Base-by-base conservation (phyloP, 2,888 invertebrate species). In the Minunthozetes semirufus region DNA sequence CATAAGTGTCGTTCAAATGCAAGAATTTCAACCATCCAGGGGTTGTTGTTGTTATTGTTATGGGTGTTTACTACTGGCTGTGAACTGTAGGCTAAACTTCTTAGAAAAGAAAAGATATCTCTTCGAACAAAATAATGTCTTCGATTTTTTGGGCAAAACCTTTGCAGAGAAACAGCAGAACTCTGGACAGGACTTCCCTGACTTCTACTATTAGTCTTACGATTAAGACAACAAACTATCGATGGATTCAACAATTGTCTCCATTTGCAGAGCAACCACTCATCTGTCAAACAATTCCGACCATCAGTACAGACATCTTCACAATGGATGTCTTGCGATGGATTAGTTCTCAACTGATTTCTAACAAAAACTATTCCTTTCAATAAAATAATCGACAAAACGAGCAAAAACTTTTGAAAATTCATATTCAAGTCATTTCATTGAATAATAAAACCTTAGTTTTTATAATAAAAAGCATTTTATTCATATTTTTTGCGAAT, bases 231-330 rank as follows among this genome's bases (percentile, higher is more conserved):
- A 33, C 61, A 61, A 33, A 61, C 9, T 2, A 33, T 61, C 9
- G 6, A 3, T 3, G 61, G 33, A 61, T 29, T 33, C 15, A 33
- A 61, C 3, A 17, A 15, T 9, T 61, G 61, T 29, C 33, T 29
- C 61, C 29, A 61, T 61, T 33, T 29, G 33, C 61, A 61, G 61
- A 33, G 17, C 1, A 61, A 33, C 61, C 61, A 61, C 1, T 61
- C 61, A 13, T 56, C 22, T 25, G 33, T 33, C 15, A 61, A 2
- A 33, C 61, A 61, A 4, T 61, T 61, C 33, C 27, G 61, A n/a
- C 61, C 61, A 61, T 61, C 61, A 61, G 29, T 61, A 11, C 61
- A 61, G 15, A 15, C n/a, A 27, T 61, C 61, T 29, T 61, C 33
- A 61, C 61, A 61, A 61, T 29, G 33, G 5, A 61, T n/a, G 17